Evolutionary conservation across 1,140 invertebrate genomes (phyloP).

Genomic region (Physella acuta): DNA sequence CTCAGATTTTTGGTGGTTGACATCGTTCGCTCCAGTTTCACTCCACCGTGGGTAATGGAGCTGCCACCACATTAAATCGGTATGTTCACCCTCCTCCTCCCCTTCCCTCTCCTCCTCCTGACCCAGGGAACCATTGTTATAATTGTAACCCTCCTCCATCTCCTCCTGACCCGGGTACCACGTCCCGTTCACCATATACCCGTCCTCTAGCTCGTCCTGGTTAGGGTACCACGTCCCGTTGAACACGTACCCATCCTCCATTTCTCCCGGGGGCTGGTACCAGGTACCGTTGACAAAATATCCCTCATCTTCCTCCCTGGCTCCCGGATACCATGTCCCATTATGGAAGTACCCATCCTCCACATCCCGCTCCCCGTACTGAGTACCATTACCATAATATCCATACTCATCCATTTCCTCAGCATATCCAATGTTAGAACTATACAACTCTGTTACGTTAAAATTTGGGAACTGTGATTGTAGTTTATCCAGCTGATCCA

Average conservation of each 20-base stretch:
- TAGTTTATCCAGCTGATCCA: constrained; percentile 23
- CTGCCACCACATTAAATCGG: constrained; percentile 24
- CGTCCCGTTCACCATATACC: constrained; percentile 3
- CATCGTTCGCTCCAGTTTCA: not conserved
- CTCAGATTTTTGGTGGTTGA: not conserved
- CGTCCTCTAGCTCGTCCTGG: not conserved
- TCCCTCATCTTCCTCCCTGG: not conserved
- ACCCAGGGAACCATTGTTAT: constrained; percentile 1
- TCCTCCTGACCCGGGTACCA: not conserved
- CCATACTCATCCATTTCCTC: not conserved
- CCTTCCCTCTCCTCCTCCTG: not conserved
- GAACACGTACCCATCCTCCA: not conserved
- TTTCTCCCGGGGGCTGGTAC: not conserved
- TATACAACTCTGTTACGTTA: constrained; percentile 20
- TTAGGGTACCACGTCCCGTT: constrained; percentile 13
- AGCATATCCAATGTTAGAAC: not conserved
- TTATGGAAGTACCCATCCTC: constrained; percentile 20
- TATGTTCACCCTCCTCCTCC: not conserved
- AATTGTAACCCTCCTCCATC: not conserved
- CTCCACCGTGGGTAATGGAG: constrained; percentile 17
- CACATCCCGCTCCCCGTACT: not conserved
- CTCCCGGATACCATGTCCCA: constrained; percentile 1
- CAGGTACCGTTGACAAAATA: constrained; percentile 16
- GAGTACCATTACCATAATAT: not conserved
- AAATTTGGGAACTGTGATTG: constrained; percentile 20